Evolutionary conservation across 2,797 vertebrate genomes (phyloP), one percentile per base, ranked within the genome.

Genomic region (Galaxias olidus): DNA sequence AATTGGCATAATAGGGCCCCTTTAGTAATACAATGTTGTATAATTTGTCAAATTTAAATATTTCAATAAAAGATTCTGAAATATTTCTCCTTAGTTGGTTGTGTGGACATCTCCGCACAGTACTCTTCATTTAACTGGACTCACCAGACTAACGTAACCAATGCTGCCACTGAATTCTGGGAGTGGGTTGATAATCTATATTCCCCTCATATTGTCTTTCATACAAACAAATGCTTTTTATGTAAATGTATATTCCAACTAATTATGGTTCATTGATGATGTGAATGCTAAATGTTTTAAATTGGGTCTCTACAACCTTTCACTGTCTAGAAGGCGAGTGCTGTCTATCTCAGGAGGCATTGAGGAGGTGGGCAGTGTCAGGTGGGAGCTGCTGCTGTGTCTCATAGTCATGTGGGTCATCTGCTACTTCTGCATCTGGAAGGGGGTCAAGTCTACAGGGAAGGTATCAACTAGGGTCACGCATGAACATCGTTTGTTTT

Each of bases 371-470:
- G 95, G 95, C 10, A 80, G 86, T 54, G 83, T 97, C 77, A 91
- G 93, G 63, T 97, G 95, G 95, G 94, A 96, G 74, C 76, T 96
- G 77, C 94, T 85, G 7, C 72, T 97, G 53, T 97, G 95, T 72
- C 92, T 96, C 14, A 50, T 96, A 59, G 84, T 97, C 4, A 94
- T 93, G 0, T 96, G 95, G 95, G 86, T 95, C 71, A 79, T 95
- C 70, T 97, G 95, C 46, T 96, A 96, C 86, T 96, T 96, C 84
- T 96, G 95, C 87, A 94, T 96, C 59, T 96, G 95, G 94, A 97
- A 96, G 87, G 95, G 94, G 43, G 94, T 96, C 68, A 94, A 93
- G 80, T 96, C 95, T 61, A 96, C 94, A 0, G 95, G 95, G 81
- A 96, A 96, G 93, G 95, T 95, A 80, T n/a, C n/a, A n/a, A n/a